These are phyloP conservation scores for Yponomeuta sedellus DNA, from an alignment of 2,888 invertebrate species.

Conservation along the genomic window DNA sequence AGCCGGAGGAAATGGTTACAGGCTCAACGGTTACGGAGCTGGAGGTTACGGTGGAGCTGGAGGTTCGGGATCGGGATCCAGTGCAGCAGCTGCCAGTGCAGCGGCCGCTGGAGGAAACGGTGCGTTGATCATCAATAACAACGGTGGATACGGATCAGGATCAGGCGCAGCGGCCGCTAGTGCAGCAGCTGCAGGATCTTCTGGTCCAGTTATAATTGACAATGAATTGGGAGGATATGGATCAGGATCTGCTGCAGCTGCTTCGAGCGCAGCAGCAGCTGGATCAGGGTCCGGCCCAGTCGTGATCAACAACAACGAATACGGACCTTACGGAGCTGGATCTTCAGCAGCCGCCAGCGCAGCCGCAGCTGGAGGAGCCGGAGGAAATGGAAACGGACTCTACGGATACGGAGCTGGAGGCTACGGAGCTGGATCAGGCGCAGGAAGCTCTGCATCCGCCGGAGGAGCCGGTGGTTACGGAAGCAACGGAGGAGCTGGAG, in stretches of 20 bases:
- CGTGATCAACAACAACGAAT: neutral
- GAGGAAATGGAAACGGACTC: neutral
- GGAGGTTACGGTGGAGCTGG: too few species aligned
- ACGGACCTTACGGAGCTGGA: slow-evolving; percentile 7
- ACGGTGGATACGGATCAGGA: neutral
- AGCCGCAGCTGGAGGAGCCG: neutral
- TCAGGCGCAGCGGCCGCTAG: neutral
- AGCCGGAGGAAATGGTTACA: too few species aligned
- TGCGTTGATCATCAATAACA: neutral
- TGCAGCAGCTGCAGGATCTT: neutral
- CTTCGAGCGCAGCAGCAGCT: slow-evolving; percentile 9
- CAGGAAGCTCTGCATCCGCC: too few species aligned
- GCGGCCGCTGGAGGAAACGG: neutral
- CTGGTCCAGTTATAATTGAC: neutral
- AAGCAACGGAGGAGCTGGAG: too few species aligned
- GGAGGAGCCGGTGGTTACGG: too few species aligned
- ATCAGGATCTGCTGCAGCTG: neutral
- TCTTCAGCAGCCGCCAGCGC: neutral
- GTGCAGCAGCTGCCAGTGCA: too few species aligned
- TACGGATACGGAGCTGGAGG: neutral
- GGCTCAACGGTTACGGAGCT: too few species aligned
- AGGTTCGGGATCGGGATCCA: too few species aligned
- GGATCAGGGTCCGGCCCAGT: neutral
- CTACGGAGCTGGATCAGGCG: too few species aligned
- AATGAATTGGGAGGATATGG: neutral